These are phyloP conservation scores for Neotoxoptera formosana DNA, from an alignment of 1,140 invertebrate genomes.

Conservation along the genomic window DNA sequence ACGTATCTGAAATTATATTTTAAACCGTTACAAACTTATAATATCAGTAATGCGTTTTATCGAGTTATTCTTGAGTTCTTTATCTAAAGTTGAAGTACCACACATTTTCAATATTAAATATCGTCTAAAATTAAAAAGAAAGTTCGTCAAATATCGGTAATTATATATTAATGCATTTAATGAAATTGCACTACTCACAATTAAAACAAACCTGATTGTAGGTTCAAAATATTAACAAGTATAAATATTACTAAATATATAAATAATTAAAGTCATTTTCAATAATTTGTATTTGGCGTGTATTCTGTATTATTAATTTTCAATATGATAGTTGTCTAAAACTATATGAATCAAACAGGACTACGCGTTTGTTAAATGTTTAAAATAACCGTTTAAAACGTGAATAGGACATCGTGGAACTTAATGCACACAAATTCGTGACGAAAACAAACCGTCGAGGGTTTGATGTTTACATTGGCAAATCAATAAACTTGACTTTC, in stretches of 20 bases:
- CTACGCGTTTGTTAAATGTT: not conserved
- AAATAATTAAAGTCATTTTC: not conserved
- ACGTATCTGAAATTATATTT: not conserved
- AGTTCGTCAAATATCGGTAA: too few relatives aligned
- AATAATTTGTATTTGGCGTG: not conserved
- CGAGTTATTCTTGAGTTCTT: not conserved
- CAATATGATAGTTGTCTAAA: not conserved
- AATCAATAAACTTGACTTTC: slow-evolving; percentile 48
- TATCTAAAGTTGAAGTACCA: not conserved
- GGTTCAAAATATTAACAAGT: too few relatives aligned
- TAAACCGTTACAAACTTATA: not conserved
- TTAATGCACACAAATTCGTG: slow-evolving; percentile 18
- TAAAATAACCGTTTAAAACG: slow-evolving; percentile 31
- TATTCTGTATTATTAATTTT: not conserved
- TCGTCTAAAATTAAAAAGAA: too few relatives aligned
- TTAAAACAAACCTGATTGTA: too few relatives aligned
- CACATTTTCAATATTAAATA: too few relatives aligned
- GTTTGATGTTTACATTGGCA: slow-evolving; percentile 30
- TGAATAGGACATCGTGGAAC: not conserved
- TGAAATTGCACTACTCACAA: too few relatives aligned
- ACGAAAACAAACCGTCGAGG: slow-evolving; percentile 16
- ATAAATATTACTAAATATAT: not conserved
- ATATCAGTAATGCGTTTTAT: not conserved
- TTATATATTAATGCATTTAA: not conserved
- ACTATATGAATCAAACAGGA: not conserved